Evolutionary conservation across 2,113 vertebrate species (phyloP), one percentile per base, ranked within the genome.

Genomic region (Cyanoramphus novaezelandiae): DNA sequence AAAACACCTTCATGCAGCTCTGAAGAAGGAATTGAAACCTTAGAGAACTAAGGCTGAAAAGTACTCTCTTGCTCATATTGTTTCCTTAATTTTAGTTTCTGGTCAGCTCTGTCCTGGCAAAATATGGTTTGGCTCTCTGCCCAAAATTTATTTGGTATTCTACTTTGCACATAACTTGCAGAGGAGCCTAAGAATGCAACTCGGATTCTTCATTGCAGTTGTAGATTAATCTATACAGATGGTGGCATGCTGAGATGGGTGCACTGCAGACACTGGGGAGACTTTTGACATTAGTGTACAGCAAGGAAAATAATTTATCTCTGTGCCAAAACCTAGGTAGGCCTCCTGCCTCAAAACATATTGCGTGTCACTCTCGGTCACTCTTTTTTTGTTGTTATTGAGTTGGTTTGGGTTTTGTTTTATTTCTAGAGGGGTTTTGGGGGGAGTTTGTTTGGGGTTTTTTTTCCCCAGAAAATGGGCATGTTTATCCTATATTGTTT

Each of bases 281-380:
- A 9, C 6, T 53, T 41, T 18, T 1, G 20, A 10, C 8, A 9
- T 11, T 0, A 0, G 5, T 18, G 3, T 35, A 17, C 35, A 52
- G 7, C 13, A 43, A 74, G 29, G 7, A 9, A 72, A 44, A 68
- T 16, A 78, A 2, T 7, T 70, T 25, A 33, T 8, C 20, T 79
- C 35, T 82, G 23, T 52, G 65, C 8, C 46, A 57, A 90, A 70
- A 27, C 11, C 49, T 43, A 24, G 20, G 33, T 71, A 67, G 31
- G 23, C 35, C 29, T 82, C 20, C 39, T 82, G n/a, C 7, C 37
- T 79, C 49, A 85, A 82, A 75, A 53, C 15, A 20, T 14, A 67
- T 21, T 2, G 5, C 85, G 13, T 29, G 8, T 49, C 18, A 15
- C 27, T 39, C 28, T 57, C 27, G 39, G 10, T 19, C 9, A 11